These are phyloP conservation scores for Ophraella communa DNA, from an alignment of 2,888 invertebrate genomes.

Conservation along the genomic window DNA sequence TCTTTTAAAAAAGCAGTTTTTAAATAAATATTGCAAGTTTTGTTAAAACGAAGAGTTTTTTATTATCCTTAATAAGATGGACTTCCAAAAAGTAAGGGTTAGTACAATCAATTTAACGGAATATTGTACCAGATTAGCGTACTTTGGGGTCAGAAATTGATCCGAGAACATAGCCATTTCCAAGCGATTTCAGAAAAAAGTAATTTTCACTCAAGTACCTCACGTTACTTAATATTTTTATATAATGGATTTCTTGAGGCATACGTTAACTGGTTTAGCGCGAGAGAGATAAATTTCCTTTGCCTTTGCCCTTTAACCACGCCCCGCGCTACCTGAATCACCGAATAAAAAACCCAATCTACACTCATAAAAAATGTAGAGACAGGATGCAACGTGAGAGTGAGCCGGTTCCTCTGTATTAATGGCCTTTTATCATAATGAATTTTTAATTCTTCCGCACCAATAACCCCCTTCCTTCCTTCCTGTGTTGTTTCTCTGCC, in stretches of 20 bases:
- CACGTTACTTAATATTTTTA: not conserved
- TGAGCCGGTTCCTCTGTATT: constrained; percentile 20
- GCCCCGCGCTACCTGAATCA: constrained; percentile 5
- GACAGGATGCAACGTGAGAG: constrained; percentile 26
- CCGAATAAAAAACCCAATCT: constrained; percentile 24
- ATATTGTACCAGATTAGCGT: too few species aligned
- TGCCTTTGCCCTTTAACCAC: not conserved
- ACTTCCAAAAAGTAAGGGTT: too few species aligned
- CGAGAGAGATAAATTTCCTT: not conserved
- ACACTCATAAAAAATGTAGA: constrained; percentile 24
- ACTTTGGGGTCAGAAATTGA: too few species aligned
- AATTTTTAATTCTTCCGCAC: constrained; percentile 32
- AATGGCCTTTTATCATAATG: constrained; percentile 31
- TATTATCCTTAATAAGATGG: too few species aligned
- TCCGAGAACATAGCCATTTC: too few species aligned
- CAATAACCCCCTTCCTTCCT: constrained; percentile 27
- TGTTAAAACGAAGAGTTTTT: too few species aligned
- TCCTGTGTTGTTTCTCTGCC: constrained; percentile 18
- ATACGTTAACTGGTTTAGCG: not conserved
- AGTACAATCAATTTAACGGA: too few species aligned
- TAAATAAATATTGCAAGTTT: too few species aligned
- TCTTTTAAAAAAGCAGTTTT: too few species aligned
- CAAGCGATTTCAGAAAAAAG: too few species aligned
- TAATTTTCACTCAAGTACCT: not conserved
- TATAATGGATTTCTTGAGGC: not conserved